Evolutionary conservation across 2,888 invertebrate genomes (phyloP).

Genomic region (Crematogaster levior): DNA sequence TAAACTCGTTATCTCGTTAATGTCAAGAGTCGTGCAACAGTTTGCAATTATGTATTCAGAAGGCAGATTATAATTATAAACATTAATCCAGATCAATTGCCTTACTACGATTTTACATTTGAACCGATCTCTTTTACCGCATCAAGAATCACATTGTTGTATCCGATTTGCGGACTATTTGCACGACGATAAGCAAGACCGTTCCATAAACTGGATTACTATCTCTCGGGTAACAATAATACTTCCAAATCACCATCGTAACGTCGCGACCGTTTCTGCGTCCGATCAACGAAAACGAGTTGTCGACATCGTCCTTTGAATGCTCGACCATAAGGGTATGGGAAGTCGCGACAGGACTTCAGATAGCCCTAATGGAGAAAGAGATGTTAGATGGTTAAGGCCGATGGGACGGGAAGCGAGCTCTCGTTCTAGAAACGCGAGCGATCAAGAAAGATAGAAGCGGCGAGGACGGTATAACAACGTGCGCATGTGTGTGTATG

Average conservation of each 20-base stretch:
- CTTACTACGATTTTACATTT: not conserved
- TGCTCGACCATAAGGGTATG: constrained; percentile 56
- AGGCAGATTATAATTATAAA: not conserved
- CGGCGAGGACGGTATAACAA: not conserved
- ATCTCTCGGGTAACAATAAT: constrained; percentile 35
- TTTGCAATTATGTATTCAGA: not conserved
- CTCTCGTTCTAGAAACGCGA: constrained; percentile 51
- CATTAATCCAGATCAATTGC: not conserved
- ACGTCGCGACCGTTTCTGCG: constrained; percentile 40
- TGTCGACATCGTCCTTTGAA: constrained; percentile 60
- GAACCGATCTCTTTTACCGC: not conserved
- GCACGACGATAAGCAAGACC: constrained; percentile 35
- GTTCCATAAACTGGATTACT: constrained; percentile 6
- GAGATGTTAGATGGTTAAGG: constrained; percentile 46
- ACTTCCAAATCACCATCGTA: constrained; percentile 10
- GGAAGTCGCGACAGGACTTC: constrained; percentile 64
- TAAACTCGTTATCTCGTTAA: constrained; percentile 10
- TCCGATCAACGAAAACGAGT: constrained; percentile 60
- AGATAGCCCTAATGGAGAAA: constrained; percentile 70
- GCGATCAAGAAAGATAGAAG: constrained; percentile 45
- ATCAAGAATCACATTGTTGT: constrained; percentile 27
- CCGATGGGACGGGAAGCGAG: constrained; percentile 55
- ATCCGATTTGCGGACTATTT: constrained; percentile 12
- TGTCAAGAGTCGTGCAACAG: constrained; percentile 23
- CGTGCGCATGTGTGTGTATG: not conserved